Base-by-base conservation (phyloP, 2,888 invertebrate genomes). In the Himalopsyche tibetana region DNA sequence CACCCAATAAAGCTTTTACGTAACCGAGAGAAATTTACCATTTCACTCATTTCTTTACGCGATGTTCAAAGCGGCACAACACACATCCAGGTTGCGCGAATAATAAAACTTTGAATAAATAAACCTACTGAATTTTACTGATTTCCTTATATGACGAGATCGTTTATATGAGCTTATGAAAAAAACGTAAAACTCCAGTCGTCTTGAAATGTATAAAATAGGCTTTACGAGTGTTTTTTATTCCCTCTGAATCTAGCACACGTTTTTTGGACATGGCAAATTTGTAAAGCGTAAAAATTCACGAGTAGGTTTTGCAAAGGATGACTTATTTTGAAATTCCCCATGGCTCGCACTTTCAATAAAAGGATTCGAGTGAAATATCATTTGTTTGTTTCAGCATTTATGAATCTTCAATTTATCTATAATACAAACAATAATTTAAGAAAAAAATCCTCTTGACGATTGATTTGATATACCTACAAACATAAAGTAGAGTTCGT, bases 91-190 rank as follows among this genome's bases (percentile, higher is more conserved):
- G 36, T 36, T 74, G 74, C 6, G 28, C 74, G 5, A 15, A 38
- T 11, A 74, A 74, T 74, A 74, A 28, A 74, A 74, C 74, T 74
- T 74, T 74, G 74, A 74, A 74, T 74, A 74, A 36, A 74, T 74
- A 74, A 74, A 36, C 74, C 74, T 28, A 12, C 74, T 74, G 36
- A 74, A 36, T 74, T 74, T 74, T 74, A 74, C 74, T 36, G 74
- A 74, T 74, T 74, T 74, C 74, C 74, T 36, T 74, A 74, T 74
- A 74, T 74, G 74, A 74, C 74, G 28, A 28, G 74, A 74, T 74
- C 74, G 74, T 74, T 74, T 74, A 74, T 74, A 74, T 74, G 74
- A 36, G 74, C 28, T 74, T 74, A 74, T 74, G 38, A 74, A 74
- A 74, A 74, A 74, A 74, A 9, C 74, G 74, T 74, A 74, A 74